A percentile compares a stretch with the other conserved stretches of the same genome.
Evolutionary conservation across 1,140 invertebrate species (phyloP).

Genomic region (Chionoecetes opilio): DNA sequence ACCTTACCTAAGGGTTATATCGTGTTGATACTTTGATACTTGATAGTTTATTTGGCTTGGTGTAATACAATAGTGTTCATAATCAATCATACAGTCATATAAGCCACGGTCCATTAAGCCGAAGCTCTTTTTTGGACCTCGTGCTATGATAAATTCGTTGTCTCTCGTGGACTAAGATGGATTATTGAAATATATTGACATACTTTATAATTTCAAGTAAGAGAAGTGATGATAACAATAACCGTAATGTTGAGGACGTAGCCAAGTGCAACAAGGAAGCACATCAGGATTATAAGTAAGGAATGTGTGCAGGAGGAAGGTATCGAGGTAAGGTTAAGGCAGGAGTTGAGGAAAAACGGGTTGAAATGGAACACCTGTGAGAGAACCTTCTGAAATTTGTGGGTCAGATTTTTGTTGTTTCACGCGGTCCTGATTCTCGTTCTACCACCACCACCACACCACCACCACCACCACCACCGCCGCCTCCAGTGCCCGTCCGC

Average conservation of each 20-base stretch:
- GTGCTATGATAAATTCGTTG: too few relatives aligned
- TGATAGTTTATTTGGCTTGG: too few relatives aligned
- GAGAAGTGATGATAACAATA: too few relatives aligned
- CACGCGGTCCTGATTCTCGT: not conserved
- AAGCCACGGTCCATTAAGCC: too few relatives aligned
- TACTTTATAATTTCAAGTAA: too few relatives aligned
- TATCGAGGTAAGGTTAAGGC: not conserved
- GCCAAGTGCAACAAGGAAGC: not conserved
- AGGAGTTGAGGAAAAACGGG: conserved; percentile 27
- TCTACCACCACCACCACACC: not conserved
- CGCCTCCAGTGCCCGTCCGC: not conserved
- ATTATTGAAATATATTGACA: too few relatives aligned
- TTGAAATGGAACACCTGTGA: conserved; percentile 58
- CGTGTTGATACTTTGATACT: too few relatives aligned
- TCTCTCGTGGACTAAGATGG: too few relatives aligned
- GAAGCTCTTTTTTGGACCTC: too few relatives aligned
- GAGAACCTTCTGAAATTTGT: conserved; percentile 50
- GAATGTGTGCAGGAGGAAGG: not conserved
- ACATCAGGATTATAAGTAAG: not conserved
- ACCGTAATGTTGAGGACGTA: not conserved
- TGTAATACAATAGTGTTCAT: too few relatives aligned
- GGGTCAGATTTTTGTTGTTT: conserved; percentile 41
- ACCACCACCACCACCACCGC: not conserved
- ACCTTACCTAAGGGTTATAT: too few relatives aligned
- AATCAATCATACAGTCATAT: too few relatives aligned